phyloP scores from a whole-genome alignment of 2,797 vertebrate species.

The Gobio occitaniae region DNA sequence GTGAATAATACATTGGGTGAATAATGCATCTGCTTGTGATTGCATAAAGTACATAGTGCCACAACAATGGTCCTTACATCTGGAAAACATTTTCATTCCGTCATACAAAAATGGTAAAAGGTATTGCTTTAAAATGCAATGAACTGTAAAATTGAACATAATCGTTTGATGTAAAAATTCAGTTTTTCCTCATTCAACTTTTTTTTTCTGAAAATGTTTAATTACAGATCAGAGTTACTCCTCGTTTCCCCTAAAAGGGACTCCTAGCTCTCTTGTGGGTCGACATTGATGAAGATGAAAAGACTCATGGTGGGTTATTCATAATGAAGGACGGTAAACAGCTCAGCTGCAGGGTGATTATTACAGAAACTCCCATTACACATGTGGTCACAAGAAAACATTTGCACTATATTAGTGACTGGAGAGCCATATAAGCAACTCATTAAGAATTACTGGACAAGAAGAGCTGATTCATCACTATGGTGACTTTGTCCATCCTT shows the following conservation, averaged over 20 bases:
- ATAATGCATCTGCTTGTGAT: conserved; percentile 61
- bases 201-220: background rate
- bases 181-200: background rate
- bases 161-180: background rate
- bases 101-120: background rate
- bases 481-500: background rate
- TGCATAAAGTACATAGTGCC: conserved; percentile 44
- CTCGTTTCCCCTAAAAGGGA: conserved; percentile 22
- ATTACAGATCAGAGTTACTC: conserved; percentile 1
- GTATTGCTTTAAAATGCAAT: background rate
- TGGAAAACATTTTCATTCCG: background rate
- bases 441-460: conserved; percentile 31
- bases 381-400: conserved; percentile 12
- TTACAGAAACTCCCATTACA: conserved; percentile 37
- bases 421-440: conserved; percentile 37
- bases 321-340: conserved; percentile 20
- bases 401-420: conserved; percentile 41
- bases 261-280: conserved; percentile 16
- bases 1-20: conserved; percentile 63
- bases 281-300: conserved; percentile 32
- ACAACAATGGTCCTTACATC: conserved; percentile 6
- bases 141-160: background rate
- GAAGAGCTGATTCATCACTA: conserved; percentile 22
- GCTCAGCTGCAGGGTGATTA: conserved; percentile 25
- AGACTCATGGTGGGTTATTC: conserved; percentile 17